Conservation (phyloP, 1,140 invertebrate genomes). For the Octopus sinensis region DNA sequence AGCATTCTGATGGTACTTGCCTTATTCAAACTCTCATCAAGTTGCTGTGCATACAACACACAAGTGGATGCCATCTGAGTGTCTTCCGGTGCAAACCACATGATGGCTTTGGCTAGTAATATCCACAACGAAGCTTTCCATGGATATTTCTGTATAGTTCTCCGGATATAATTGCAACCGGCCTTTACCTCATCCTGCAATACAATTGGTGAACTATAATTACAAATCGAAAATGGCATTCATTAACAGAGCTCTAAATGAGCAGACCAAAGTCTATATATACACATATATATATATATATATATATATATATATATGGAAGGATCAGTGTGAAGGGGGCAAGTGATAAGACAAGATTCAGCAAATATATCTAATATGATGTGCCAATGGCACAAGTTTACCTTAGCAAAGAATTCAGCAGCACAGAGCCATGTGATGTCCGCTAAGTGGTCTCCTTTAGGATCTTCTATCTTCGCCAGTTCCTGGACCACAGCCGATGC, state of each 20-base stretch:
- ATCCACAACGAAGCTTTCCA: neutral
- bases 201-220: too few relatives aligned
- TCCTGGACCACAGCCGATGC: slow-evolving; percentile 67
- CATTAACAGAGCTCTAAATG: neutral
- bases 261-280: too few relatives aligned
- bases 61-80: slow-evolving; percentile 5
- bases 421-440: slow-evolving; percentile 27
- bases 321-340: neutral
- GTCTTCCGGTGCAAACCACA: slow-evolving; percentile 7
- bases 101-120: neutral
- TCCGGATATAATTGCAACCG: slow-evolving; percentile 8
- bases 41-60: neutral
- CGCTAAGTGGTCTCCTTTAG: slow-evolving; percentile 16
- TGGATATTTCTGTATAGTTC: slow-evolving; percentile 16
- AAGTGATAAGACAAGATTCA: slow-evolving; percentile 16
- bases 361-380: slow-evolving; percentile 18
- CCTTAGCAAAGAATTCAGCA: slow-evolving; percentile 17
- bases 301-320: neutral
- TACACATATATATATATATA: too few relatives aligned
- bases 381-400: slow-evolving; percentile 22
- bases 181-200: slow-evolving; percentile 11
- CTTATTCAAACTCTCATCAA: neutral
- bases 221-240: neutral
- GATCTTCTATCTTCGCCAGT: slow-evolving; percentile 49
- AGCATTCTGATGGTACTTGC: neutral